Conservation (phyloP, 2,113 vertebrate genomes). For the Myiopsitta monachus region DNA sequence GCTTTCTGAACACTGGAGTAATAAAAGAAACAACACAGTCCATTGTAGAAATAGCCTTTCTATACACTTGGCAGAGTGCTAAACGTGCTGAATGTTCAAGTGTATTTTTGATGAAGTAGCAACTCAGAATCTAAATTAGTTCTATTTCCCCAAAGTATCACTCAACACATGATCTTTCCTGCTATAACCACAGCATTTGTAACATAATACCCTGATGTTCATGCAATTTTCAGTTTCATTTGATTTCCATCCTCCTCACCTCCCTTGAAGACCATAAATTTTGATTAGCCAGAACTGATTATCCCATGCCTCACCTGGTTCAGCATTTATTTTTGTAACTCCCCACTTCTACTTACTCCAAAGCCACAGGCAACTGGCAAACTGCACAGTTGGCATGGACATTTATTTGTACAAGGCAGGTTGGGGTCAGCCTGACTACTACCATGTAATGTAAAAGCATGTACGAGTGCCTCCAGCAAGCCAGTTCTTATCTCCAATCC, state of each 20-base stretch:
- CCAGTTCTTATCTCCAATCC: not conserved
- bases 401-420: not conserved
- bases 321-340: not conserved
- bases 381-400: not conserved
- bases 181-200: not conserved
- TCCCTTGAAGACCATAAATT: not conserved
- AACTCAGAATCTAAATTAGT: not conserved
- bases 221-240: not conserved
- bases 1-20: not conserved
- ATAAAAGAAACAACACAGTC: not conserved
- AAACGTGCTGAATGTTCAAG: not conserved
- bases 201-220: not conserved
- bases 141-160: not conserved
- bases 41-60: not conserved
- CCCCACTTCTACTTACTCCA: not conserved
- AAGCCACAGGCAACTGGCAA: not conserved
- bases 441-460: fast-evolving
- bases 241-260: not conserved
- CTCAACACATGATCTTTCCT: not conserved
- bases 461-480: not conserved
- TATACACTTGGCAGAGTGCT: not conserved
- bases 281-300: not conserved
- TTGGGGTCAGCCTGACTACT: not conserved
- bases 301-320: not conserved
- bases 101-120: not conserved